phyloP scores from a whole-genome alignment of 2,797 vertebrate genomes.

The Potorous gilbertii region DNA sequence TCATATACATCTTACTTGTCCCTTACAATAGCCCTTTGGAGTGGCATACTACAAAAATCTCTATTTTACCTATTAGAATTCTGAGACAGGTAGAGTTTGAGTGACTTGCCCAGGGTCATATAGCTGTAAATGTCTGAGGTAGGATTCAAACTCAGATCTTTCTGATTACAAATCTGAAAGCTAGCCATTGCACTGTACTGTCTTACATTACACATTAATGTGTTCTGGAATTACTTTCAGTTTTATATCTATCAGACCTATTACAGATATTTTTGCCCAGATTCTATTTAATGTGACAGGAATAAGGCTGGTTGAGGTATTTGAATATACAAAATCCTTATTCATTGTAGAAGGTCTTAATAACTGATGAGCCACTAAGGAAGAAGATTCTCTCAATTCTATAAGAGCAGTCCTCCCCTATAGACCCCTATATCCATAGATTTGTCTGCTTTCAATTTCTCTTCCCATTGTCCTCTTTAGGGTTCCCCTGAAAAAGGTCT shows the following conservation, averaged over 20 bases:
- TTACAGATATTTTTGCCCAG: conserved; percentile 3
- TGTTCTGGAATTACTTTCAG: background rate
- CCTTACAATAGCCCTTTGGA: background rate
- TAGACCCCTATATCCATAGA: background rate
- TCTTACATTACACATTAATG: background rate
- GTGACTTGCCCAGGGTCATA: background rate
- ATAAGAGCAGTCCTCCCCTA: conserved; percentile 2
- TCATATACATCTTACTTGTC: background rate
- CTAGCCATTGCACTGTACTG: background rate
- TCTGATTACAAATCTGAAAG: background rate
- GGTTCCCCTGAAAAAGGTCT: background rate
- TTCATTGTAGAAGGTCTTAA: background rate
- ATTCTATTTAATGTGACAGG: background rate
- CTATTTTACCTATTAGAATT: background rate
- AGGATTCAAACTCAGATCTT: background rate
- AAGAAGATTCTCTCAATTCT: background rate
- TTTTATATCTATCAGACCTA: background rate
- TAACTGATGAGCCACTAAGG: background rate
- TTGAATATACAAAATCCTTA: conserved; percentile 1
- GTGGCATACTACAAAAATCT: background rate
- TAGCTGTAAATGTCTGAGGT: background rate
- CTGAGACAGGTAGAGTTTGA: background rate
- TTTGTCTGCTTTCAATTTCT: conserved; percentile 10
- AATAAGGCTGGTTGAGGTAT: background rate
- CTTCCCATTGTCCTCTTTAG: conserved; percentile 29